Conservation (phyloP, 1,140 invertebrate genomes). For the Leptonema lineaticorne region DNA sequence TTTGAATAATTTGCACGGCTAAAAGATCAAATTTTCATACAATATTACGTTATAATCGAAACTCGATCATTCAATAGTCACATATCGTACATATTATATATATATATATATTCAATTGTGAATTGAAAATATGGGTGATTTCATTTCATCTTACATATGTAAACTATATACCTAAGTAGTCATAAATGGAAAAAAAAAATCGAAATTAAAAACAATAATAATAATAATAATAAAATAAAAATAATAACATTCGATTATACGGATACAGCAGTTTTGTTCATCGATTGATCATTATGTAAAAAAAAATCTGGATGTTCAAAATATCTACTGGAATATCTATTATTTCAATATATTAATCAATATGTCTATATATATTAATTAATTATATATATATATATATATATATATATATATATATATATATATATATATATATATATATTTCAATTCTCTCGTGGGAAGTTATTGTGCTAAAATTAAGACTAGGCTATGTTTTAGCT, state of each 20-base stretch:
- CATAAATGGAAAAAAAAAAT: no score
- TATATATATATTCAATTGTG: constrained; percentile 29
- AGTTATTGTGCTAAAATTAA: constrained; percentile 17
- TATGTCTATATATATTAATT: no score
- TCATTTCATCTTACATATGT: constrained; percentile 30
- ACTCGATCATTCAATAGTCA: no score
- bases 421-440: no score
- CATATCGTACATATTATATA: no score
- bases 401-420: no score
- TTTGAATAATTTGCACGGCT: no score
- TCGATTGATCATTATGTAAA: not conserved
- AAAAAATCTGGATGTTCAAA: not conserved
- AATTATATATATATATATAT: no score
- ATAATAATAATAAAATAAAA: constrained; percentile 26
- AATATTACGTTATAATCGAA: no score
- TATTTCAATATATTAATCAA: no score
- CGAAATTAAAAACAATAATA: no score
- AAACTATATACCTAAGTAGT: constrained; percentile 23
- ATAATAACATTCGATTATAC: constrained; percentile 15
- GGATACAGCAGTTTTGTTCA: constrained; percentile 1
- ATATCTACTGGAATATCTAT: not conserved
- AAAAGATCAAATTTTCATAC: no score
- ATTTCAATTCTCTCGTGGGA: constrained; percentile 11
- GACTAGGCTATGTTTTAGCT: constrained; percentile 16
- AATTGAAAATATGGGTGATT: constrained; percentile 36